A percentile compares a stretch with the other conserved stretches of the same genome.
phyloP scores from a whole-genome alignment of 2,888 invertebrate genomes.

The Chrysodeixis includens region DNA sequence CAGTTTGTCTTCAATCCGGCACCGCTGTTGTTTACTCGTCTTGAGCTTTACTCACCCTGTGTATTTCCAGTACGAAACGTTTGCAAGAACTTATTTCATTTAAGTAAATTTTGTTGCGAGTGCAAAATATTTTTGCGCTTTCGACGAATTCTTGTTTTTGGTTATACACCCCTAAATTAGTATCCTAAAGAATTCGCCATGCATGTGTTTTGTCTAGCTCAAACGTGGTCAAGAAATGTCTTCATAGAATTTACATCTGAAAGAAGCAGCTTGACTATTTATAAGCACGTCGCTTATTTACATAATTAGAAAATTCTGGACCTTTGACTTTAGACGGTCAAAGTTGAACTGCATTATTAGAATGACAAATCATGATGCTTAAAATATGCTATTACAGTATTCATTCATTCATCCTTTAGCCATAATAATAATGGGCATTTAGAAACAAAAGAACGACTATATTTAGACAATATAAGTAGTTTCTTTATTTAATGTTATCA shows the following conservation, averaged over 20 bases:
- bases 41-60: conserved; percentile 33
- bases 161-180: too few relatives aligned
- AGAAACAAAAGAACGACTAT: too few relatives aligned
- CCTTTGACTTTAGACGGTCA: too few relatives aligned
- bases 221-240: too few relatives aligned
- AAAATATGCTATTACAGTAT: neutral
- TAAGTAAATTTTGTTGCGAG: conserved; percentile 7
- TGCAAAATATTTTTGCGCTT: conserved; percentile 14
- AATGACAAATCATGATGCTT: neutral
- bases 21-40: conserved; percentile 41
- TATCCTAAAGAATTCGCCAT: too few relatives aligned
- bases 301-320: neutral
- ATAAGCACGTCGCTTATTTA: neutral
- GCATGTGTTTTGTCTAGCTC: too few relatives aligned
- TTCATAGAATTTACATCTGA: neutral
- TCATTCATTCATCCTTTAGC: neutral
- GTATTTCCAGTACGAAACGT: conserved; percentile 21
- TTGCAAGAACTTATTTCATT: conserved; percentile 20
- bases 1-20: conserved; percentile 48
- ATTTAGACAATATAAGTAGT: too few relatives aligned
- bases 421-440: too few relatives aligned
- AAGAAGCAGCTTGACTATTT: neutral
- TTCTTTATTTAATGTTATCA: too few relatives aligned
- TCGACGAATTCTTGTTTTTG: too few relatives aligned
- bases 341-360: too few relatives aligned